Evolutionary conservation across 2,888 invertebrate species (phyloP).

Genomic region (Agonopterix alstromeriana): DNA sequence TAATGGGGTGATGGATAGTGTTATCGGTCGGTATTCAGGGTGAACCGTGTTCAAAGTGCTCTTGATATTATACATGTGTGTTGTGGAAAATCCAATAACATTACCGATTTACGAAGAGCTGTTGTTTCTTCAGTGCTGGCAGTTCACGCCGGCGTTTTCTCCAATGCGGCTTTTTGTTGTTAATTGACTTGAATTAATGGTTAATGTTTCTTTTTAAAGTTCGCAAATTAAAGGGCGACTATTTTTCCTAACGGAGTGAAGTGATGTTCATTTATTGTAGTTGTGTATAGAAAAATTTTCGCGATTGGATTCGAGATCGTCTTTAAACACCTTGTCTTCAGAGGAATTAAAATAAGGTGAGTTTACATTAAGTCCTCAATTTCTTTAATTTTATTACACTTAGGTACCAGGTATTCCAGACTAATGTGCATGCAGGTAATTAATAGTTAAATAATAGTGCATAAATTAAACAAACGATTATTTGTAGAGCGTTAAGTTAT

Average conservation of each 20-base stretch:
- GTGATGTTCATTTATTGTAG: constrained; percentile 15
- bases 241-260: constrained; percentile 19
- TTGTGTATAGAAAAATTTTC: neutral
- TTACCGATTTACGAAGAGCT: constrained; percentile 24
- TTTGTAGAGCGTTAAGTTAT: neutral
- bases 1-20: constrained; percentile 75
- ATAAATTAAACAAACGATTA: too few relatives aligned
- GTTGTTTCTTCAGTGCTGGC: constrained; percentile 27
- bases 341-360: constrained; percentile 8
- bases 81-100: constrained; percentile 46
- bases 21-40: constrained; percentile 69
- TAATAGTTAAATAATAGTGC: too few relatives aligned
- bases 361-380: neutral
- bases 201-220: constrained; percentile 16
- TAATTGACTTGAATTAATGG: constrained; percentile 15
- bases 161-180: constrained; percentile 33
- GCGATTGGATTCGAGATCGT: neutral
- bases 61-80: constrained; percentile 39
- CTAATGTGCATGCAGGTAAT: too few relatives aligned
- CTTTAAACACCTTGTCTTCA: neutral
- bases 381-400: too few relatives aligned
- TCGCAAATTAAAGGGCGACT: constrained; percentile 18
- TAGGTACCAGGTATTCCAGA: too few relatives aligned
- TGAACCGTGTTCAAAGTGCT: constrained; percentile 53
- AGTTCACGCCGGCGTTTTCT: constrained; percentile 36